phyloP scores from a whole-genome alignment of 1,140 invertebrate species.

The Aphis craccivora region DNA sequence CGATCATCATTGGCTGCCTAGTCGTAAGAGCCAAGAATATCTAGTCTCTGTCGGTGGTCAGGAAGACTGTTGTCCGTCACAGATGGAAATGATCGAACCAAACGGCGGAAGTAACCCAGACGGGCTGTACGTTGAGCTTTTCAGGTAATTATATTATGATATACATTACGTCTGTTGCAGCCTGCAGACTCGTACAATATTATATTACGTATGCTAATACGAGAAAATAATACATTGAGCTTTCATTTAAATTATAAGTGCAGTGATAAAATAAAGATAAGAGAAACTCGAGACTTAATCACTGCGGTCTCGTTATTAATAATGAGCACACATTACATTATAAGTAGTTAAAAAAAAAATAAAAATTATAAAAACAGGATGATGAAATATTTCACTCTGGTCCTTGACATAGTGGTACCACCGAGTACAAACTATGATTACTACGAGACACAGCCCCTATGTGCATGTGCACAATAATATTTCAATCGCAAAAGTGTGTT shows the following conservation, averaged over 20 bases:
- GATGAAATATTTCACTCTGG: background rate
- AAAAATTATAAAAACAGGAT: background rate
- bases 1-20: conserved; percentile 59
- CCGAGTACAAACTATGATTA: too few relatives aligned
- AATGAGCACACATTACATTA: background rate
- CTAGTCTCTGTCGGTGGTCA: conserved; percentile 64
- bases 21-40: conserved; percentile 67
- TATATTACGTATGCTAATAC: background rate
- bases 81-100: conserved; percentile 79
- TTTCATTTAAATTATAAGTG: background rate
- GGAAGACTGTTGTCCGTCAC: conserved; percentile 82
- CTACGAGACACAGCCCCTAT: too few relatives aligned
- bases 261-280: background rate
- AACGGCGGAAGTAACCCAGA: conserved; percentile 77
- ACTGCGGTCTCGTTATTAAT: background rate
- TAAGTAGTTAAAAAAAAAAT: background rate
- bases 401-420: background rate
- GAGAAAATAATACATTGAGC: background rate
- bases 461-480: too few relatives aligned
- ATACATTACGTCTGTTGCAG: conserved; percentile 66
- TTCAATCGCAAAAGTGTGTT: too few relatives aligned
- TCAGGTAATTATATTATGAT: conserved; percentile 66
- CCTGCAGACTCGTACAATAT: background rate
- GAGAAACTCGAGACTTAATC: background rate
- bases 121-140: conserved; percentile 78